Conservation (phyloP, 2,113 vertebrate species). For the Neodon shergylaensis region DNA sequence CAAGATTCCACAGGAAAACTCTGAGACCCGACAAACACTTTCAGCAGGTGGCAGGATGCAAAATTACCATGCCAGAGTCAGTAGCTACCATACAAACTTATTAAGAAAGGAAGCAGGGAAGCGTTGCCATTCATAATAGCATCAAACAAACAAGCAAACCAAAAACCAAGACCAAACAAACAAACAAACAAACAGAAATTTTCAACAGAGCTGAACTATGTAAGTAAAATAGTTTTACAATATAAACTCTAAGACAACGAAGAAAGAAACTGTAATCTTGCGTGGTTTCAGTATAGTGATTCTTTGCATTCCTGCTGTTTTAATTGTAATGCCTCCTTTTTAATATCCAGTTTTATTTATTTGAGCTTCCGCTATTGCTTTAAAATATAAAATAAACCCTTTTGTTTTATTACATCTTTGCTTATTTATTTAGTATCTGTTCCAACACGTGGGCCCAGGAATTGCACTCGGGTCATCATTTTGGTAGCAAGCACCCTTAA, state of each 20-base stretch:
- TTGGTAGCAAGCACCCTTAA: not conserved
- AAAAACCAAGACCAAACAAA: too few species aligned
- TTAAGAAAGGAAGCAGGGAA: not conserved
- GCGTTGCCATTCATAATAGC: not conserved
- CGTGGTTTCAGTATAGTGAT: not conserved
- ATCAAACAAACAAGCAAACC: not conserved
- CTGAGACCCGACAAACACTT: not conserved
- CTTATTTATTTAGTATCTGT: not conserved
- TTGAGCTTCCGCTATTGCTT: not conserved
- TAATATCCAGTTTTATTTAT: not conserved
- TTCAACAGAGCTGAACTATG: not conserved
- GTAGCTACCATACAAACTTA: not conserved
- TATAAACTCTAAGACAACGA: not conserved
- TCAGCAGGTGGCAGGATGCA: not conserved
- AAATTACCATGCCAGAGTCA: not conserved
- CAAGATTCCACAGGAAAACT: not conserved
- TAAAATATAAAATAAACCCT: not conserved
- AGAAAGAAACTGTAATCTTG: too few species aligned
- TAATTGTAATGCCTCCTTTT: not conserved
- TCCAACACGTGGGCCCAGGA: not conserved
- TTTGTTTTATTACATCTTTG: not conserved
- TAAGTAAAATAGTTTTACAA: not conserved
- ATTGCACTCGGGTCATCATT: not conserved
- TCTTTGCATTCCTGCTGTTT: not conserved
- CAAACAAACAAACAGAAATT: too few species aligned